These are phyloP conservation scores for Sula dactylatra DNA, from an alignment of 2,113 vertebrate species.

Conservation along the genomic window DNA sequence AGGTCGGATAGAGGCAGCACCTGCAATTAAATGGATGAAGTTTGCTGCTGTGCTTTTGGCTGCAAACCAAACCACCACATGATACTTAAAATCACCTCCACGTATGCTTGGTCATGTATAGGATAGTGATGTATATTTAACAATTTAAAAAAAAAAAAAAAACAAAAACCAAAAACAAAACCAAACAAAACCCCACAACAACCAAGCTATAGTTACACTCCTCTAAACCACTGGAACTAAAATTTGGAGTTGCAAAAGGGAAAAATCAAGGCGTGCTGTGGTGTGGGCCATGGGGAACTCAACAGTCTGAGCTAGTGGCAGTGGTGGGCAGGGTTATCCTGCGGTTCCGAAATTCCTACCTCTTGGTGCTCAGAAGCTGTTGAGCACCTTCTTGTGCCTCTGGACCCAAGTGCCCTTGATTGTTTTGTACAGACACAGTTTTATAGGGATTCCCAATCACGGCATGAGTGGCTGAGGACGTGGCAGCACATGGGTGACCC, in stretches of 20 bases:
- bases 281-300: background rate
- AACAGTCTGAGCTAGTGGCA: background rate
- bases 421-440: accelerated
- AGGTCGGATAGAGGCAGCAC: background rate
- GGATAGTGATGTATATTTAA: background rate
- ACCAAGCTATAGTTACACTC: background rate
- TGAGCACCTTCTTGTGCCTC: accelerated
- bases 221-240: background rate
- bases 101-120: accelerated
- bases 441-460: accelerated
- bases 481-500: background rate
- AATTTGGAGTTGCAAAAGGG: too few species aligned
- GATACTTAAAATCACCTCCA: background rate
- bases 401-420: accelerated
- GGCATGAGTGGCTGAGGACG: accelerated
- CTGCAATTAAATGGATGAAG: constrained; percentile 26
- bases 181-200: background rate
- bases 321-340: background rate
- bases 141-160: background rate
- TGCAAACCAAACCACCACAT: background rate
- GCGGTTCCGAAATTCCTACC: background rate
- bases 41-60: background rate
- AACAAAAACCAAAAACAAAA: too few species aligned
- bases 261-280: accelerated
- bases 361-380: background rate